A percentile compares a stretch with the other conserved stretches of the same genome.
Evolutionary conservation across 2,888 invertebrate genomes (phyloP).

Genomic region (Melitaea athalia): DNA sequence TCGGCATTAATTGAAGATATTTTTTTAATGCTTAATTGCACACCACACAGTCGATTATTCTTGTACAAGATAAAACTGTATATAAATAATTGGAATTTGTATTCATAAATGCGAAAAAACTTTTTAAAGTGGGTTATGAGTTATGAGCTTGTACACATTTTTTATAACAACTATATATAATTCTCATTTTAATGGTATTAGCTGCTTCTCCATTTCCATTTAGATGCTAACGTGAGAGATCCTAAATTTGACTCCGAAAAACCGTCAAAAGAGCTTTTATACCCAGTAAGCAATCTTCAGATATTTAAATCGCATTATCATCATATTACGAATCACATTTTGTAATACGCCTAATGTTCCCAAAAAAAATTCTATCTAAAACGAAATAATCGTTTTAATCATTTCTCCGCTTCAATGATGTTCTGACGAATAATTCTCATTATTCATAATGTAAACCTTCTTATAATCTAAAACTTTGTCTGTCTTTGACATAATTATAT

Average conservation of each 20-base stretch:
- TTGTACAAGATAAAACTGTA: too few relatives aligned
- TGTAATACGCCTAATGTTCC: neutral
- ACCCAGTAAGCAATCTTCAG: neutral
- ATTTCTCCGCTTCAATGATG: neutral
- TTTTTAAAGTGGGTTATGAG: too few relatives aligned
- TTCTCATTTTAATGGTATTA: neutral
- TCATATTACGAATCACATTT: neutral
- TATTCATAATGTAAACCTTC: neutral
- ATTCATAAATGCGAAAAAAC: too few relatives aligned
- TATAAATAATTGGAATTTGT: too few relatives aligned
- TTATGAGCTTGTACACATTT: too few relatives aligned
- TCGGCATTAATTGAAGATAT: too few relatives aligned
- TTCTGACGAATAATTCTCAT: neutral
- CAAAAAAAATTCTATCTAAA: neutral
- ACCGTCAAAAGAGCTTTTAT: neutral
- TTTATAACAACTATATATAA: too few relatives aligned
- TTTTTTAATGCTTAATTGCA: too few relatives aligned
- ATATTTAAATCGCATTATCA: neutral
- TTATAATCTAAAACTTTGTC: too few relatives aligned
- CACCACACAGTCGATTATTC: too few relatives aligned
- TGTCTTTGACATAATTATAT: too few relatives aligned
- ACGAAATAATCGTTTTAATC: neutral
- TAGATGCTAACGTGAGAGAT: conserved; percentile 3
- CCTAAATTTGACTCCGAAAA: neutral
- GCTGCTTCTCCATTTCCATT: neutral